Evolutionary conservation across 2,797 vertebrate genomes (phyloP).

Genomic region (Hydrophis major): DNA sequence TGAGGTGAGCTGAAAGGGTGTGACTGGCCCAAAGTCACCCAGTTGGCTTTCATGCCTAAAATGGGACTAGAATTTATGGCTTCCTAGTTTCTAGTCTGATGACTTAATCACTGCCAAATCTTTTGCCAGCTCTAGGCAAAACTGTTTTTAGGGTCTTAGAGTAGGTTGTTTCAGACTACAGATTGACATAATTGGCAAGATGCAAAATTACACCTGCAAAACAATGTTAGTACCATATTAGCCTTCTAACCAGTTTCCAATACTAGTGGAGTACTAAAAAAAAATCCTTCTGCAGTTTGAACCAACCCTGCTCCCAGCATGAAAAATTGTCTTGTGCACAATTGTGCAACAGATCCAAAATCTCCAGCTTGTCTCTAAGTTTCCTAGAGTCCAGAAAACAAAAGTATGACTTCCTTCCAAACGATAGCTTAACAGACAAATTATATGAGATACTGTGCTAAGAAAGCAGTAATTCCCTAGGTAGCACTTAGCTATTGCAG

Average conservation of each 20-base stretch:
- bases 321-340: conserved; percentile 17
- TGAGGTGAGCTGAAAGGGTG: neutral
- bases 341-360: conserved; percentile 9
- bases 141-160: neutral
- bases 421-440: neutral
- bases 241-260: neutral
- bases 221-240: neutral
- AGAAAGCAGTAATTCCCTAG: neutral
- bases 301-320: neutral
- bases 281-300: conserved; percentile 14
- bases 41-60: neutral
- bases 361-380: conserved; percentile 31
- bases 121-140: neutral
- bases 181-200: neutral
- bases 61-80: neutral
- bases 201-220: neutral
- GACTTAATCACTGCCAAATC: neutral
- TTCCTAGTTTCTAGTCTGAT: neutral
- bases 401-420: neutral
- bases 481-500: neutral
- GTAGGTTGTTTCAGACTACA: neutral
- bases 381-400: conserved; percentile 28
- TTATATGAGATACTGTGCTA: neutral
- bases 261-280: neutral
- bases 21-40: neutral